Evolutionary conservation across 1,140 invertebrate genomes (phyloP).

Genomic region (Littorina saxatilis): DNA sequence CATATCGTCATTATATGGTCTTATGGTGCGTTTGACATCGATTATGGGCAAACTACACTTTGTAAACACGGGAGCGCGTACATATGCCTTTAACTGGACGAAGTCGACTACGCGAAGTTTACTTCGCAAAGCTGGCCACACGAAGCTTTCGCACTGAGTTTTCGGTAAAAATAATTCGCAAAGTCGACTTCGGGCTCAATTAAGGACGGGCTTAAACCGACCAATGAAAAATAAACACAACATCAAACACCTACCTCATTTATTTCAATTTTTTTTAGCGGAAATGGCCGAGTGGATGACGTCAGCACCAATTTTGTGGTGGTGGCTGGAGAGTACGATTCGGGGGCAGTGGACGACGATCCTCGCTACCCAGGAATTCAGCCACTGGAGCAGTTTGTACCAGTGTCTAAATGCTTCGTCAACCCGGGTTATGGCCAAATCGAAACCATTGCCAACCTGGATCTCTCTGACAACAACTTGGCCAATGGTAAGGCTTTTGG

Average conservation of each 20-base stretch:
- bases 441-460: neutral
- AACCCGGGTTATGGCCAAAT: conserved; percentile 17
- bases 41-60: no score
- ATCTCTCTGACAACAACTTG: neutral
- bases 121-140: no score
- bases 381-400: conserved; percentile 28
- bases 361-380: conserved; percentile 5
- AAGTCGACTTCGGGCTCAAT: no score
- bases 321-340: conserved; percentile 45
- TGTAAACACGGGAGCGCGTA: no score
- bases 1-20: no score
- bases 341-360: conserved; percentile 21
- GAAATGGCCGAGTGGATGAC: neutral
- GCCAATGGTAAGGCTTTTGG: conserved; percentile 16
- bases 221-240: no score
- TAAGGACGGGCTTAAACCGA: no score
- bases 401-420: neutral
- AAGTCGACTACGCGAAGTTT: neutral
- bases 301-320: conserved; percentile 32
- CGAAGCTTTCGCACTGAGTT: no score
- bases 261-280: neutral
- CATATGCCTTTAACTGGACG: no score
- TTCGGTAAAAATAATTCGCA: no score
- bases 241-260: neutral
- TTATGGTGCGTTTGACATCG: no score